Evolutionary conservation across 2,888 invertebrate species (phyloP).

Genomic region (Meiosimyza decipiens): DNA sequence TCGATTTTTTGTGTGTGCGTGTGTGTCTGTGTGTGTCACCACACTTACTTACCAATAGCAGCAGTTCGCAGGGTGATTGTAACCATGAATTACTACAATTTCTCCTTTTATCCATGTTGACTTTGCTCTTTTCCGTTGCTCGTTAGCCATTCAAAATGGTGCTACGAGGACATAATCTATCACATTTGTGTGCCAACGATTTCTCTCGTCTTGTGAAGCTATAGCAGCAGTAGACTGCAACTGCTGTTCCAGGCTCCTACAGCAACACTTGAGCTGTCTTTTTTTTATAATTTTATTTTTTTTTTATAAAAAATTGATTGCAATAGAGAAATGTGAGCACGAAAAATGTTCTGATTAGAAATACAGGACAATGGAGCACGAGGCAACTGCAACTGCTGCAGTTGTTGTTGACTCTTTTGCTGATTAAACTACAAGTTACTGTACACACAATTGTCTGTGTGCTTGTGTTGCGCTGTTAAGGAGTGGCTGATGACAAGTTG

Average conservation of each 20-base stretch:
- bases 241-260: neutral
- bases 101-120: conserved; percentile 32
- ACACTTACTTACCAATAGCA: conserved; percentile 50
- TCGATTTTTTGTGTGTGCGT: neutral
- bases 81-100: conserved; percentile 55
- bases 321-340: neutral
- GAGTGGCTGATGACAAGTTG: neutral
- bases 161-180: conserved; percentile 34
- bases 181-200: conserved; percentile 18
- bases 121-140: conserved; percentile 29
- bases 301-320: conserved; percentile 17
- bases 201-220: neutral
- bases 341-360: conserved; percentile 9
- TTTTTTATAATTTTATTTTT: neutral
- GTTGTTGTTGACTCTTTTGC: neutral
- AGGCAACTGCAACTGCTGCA: neutral
- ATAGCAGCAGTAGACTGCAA: no score
- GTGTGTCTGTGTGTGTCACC: neutral
- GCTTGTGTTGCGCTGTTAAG: no score
- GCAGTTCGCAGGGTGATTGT: conserved; percentile 53
- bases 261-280: neutral
- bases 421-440: no score
- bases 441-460: no score
- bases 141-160: conserved; percentile 38
- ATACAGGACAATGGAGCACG: neutral